Base-by-base conservation (phyloP, 1,140 invertebrate species). In the Drosophila equinoxialis region DNA sequence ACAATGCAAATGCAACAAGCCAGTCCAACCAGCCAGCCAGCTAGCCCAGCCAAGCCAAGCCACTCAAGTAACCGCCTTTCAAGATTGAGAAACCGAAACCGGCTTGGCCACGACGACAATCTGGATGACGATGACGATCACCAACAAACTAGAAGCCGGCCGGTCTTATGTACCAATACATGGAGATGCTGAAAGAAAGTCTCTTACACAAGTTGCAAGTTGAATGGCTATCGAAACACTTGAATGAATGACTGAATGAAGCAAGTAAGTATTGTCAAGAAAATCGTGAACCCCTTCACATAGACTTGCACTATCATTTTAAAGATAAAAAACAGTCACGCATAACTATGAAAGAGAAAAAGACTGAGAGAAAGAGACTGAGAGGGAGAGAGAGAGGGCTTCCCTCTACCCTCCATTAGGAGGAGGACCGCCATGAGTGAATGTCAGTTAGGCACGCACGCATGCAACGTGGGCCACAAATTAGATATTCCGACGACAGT, bases 191-290 rank as follows among this genome's bases (percentile, higher is more conserved):
- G 17, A 10, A 51, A 51, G 45, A 51, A 51, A 51, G 45, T 51
- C 45, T 51, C 45, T 51, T 51, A 51, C 45, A 51, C 45, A 51
- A 51, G 45, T 51, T 51, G 45, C 45, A 51, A 51, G 45, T 51
- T 51, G 45, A 51, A 51, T 51, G 45, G 45, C 45, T 51, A 51
- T 51, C 45, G 45, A 51, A 51, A 51, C 17, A 51, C 45, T 51
- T 51, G 45, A 51, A 51, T 51, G 45, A 51, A 51, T 51, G 17
- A 51, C 20, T 51, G 45, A 51, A 51, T 48, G 45, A 48, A 48
- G 14, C 17, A 48, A 48, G 37, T 6, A 48, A 37, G 35, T 48
- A 48, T 48, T 30, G 30, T 48, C 14, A 48, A 23, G 17, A 51
- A 48, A 51, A 51, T 51, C 45, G 45, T 51, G 45, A 51, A 23